A percentile compares a stretch with the other conserved stretches of the same genome.
phyloP scores from a whole-genome alignment of 2,797 vertebrate genomes.

The Halcyon badia region DNA sequence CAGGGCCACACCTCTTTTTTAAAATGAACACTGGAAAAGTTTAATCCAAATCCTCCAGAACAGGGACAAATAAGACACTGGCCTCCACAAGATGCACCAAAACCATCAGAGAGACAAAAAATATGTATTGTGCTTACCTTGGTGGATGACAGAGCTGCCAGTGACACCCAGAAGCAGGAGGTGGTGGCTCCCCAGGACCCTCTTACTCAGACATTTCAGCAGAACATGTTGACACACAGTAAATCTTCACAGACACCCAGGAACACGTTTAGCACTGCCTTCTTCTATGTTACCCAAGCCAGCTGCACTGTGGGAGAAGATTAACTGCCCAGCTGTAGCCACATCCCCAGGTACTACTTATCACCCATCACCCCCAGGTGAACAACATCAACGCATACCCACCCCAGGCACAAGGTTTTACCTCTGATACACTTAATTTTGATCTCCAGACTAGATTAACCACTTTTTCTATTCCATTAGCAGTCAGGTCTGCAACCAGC shows the following conservation, averaged over 20 bases:
- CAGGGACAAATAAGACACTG: rapidly evolving
- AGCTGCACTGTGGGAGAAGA: rapidly evolving
- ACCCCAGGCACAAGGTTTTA: too few relatives aligned
- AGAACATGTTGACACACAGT: rapidly evolving
- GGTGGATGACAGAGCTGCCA: rapidly evolving
- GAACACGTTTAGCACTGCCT: rapidly evolving
- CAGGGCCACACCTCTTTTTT: rapidly evolving
- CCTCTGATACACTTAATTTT: rapidly evolving
- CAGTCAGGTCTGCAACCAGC: background rate
- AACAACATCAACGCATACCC: background rate
- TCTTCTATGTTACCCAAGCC: rapidly evolving
- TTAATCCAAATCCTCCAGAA: background rate
- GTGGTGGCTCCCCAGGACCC: rapidly evolving
- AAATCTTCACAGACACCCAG: background rate
- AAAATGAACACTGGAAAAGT: rapidly evolving
- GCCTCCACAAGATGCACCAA: rapidly evolving
- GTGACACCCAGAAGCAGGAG: rapidly evolving
- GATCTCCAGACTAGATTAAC: rapidly evolving
- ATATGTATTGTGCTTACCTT: rapidly evolving
- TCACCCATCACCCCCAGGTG: background rate
- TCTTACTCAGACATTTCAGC: rapidly evolving
- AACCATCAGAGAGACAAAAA: background rate
- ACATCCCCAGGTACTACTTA: background rate
- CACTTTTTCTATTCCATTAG: background rate
- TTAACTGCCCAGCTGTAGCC: background rate